These are phyloP conservation scores for Alfaro cultratus DNA, from an alignment of 2,797 vertebrate genomes.

Conservation along the genomic window DNA sequence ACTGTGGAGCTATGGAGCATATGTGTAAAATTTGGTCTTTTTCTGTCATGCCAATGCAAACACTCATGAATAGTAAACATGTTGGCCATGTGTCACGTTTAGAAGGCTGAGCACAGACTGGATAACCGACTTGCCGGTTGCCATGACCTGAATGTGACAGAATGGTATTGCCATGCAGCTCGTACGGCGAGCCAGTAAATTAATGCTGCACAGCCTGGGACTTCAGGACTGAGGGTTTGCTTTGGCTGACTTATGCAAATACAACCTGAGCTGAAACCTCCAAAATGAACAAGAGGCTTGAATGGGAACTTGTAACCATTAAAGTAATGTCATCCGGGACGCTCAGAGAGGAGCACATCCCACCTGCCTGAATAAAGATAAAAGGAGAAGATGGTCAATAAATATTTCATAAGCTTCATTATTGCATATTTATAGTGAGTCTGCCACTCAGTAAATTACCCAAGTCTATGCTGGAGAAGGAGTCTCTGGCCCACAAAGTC, in stretches of 20 bases:
- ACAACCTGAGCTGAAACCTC: conserved; percentile 39
- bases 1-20: not conserved
- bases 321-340: conserved; percentile 45
- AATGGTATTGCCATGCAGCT: conserved; percentile 32
- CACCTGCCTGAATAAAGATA: conserved; percentile 50
- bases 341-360: conserved; percentile 44
- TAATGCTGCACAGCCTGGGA: conserved; percentile 18
- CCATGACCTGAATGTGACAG: conserved; percentile 59
- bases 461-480: conserved; percentile 31
- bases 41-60: not conserved
- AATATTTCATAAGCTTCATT: conserved; percentile 70
- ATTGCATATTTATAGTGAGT: conserved; percentile 70
- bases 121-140: conserved; percentile 35
- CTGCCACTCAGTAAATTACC: conserved; percentile 61
- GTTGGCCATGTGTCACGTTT: conserved; percentile 6
- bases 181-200: conserved; percentile 20
- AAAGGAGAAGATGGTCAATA: conserved; percentile 47
- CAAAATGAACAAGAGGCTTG: conserved; percentile 37
- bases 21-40: not conserved
- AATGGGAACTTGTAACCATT: conserved; percentile 43
- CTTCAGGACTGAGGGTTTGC: conserved; percentile 36
- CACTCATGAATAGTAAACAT: conserved; percentile 13
- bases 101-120: conserved; percentile 25
- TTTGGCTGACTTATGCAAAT: conserved; percentile 60
- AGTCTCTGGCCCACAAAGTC: conserved; percentile 50